Percentiles rank a stretch among this genome's conserved stretches.
These are phyloP conservation scores for Ptilorrhoa leucosticta DNA, from an alignment of 2,113 vertebrate species.

Conservation along the genomic window DNA sequence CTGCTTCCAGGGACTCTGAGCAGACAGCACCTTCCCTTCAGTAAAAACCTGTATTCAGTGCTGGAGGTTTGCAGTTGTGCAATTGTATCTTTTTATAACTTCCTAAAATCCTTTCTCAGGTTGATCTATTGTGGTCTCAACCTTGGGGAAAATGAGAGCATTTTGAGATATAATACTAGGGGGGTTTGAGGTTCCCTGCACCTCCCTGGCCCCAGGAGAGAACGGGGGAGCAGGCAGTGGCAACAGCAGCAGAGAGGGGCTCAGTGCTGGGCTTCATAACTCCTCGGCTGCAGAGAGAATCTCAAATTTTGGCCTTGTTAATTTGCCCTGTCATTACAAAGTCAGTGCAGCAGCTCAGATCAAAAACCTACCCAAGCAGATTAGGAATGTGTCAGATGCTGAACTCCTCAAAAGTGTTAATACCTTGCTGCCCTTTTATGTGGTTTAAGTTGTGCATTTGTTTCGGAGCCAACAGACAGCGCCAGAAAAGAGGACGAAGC, in stretches of 20 bases:
- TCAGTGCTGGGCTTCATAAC: neutral
- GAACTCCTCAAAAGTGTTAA: slow-evolving; percentile 47
- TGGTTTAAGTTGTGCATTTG: slow-evolving; percentile 48
- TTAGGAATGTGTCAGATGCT: slow-evolving; percentile 44
- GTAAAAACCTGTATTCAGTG: neutral
- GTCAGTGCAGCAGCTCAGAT: neutral
- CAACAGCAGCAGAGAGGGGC: neutral
- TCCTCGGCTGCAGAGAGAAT: neutral
- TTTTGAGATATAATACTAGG: neutral
- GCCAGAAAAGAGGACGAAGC: slow-evolving; percentile 33
- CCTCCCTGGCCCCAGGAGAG: neutral
- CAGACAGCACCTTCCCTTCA: neutral
- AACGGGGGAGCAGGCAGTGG: neutral
- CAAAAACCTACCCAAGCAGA: slow-evolving; percentile 34
- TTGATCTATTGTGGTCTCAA: neutral
- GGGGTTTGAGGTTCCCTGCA: fast-evolving
- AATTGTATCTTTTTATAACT: neutral
- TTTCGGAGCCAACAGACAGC: slow-evolving; percentile 19
- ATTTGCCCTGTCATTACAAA: neutral
- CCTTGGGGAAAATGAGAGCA: neutral
- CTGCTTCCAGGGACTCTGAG: neutral
- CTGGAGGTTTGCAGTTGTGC: neutral
- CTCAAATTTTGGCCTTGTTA: neutral
- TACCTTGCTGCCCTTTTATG: slow-evolving; percentile 51
- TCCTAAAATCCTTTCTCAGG: neutral